Base-by-base conservation (phyloP, 2,888 invertebrate species). In the Phorcus lineatus region DNA sequence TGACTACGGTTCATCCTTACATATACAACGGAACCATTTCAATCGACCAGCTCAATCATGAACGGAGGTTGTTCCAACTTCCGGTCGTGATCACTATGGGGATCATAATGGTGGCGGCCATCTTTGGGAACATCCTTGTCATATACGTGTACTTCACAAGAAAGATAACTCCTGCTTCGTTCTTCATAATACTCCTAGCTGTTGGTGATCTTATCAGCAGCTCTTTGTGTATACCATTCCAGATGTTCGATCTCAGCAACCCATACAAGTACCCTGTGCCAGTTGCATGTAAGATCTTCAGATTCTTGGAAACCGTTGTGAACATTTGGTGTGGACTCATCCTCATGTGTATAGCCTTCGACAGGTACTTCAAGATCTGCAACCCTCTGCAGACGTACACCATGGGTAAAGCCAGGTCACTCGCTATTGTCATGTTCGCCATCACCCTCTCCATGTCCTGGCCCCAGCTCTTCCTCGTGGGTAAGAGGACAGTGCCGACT, bases 341-440 rank as follows among this genome's bases (percentile, higher is more conserved):
- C 11, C 81, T 90, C 17, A 87, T 89, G 52, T 89, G 88, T 74
- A 88, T 90, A 13, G 88, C 88, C 1, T 90, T 89, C 76, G 88
- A 88, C 77, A 82, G 89, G 55, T 90, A 89, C 80, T 89, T 88
- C 82, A 89, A 90, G 83, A 86, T 90, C 17, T 88, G 88, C 79
- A 86, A 85, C 74, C 89, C 89, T 9, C 75, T 90, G 9, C 86
- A 86, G 81, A 86, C 86, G 53, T 89, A 88, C 83, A 87, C 88
- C 0, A 84, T 87, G 22, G 80, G 81, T 11, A 88, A 87, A 80
- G 88, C 88, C 13, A 87, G 88, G 77, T 83, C 83, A 9, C 78
- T 90, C 47, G 86, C 87, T 78, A 70, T 86, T 11, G 74, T 86
- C 28, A 86, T 87, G 16, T 77, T 83, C 9, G 36, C 81, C 2